Conservation (phyloP, 2,797 vertebrate genomes). For the Anabacerthia variegaticeps region DNA sequence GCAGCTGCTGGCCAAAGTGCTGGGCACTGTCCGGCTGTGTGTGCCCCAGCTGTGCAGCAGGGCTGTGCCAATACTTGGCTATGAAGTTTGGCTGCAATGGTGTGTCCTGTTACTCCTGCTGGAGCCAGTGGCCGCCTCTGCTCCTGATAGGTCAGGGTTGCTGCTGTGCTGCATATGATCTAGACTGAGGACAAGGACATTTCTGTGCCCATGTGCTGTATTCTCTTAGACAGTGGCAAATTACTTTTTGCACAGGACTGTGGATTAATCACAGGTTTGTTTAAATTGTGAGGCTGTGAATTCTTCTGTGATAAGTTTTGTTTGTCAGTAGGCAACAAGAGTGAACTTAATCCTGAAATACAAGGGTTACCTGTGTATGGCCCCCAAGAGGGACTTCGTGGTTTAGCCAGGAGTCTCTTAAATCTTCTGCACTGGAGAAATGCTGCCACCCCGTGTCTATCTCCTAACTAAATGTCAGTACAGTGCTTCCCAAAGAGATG, state of each 20-base stretch:
- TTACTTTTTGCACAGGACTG: not conserved
- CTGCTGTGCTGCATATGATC: rapidly evolving
- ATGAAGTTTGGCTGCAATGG: not conserved
- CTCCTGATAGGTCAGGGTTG: rapidly evolving
- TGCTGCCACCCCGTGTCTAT: not conserved
- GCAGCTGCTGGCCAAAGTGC: rapidly evolving
- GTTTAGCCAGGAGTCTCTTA: not conserved
- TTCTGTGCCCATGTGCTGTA: rapidly evolving
- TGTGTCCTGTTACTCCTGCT: not conserved
- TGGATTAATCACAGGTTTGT: not conserved
- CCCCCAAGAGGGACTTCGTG: not conserved
- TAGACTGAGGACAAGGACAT: rapidly evolving
- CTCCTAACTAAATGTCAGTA: not conserved
- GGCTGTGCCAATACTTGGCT: not conserved
- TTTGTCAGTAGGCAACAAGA: not conserved
- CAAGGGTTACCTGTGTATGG: too few species aligned
- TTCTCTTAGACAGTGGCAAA: not conserved
- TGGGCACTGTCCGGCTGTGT: not conserved
- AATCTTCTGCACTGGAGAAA: not conserved
- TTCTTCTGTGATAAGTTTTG: not conserved
- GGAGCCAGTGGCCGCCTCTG: not conserved
- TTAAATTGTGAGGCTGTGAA: not conserved
- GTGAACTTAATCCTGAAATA: not conserved
- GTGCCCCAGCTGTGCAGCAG: not conserved
- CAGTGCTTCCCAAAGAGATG: not conserved